Base-by-base conservation (phyloP, 2,797 vertebrate genomes). In the Melanogrammus aeglefinus region DNA sequence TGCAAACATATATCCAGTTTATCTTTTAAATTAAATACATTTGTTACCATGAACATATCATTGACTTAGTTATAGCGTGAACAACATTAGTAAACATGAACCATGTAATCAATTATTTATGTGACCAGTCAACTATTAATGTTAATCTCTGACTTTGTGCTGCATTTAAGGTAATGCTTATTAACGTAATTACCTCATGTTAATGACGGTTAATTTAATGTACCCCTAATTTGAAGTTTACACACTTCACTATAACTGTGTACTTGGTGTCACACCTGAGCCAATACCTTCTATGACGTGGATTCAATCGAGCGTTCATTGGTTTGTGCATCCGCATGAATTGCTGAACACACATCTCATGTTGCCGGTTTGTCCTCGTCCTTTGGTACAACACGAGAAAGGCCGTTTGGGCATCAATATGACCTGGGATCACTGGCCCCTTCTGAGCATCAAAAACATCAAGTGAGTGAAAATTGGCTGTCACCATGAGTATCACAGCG, bases 221-320 rank as follows among this genome's bases (percentile, higher is more conserved):
- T 39, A 39, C 8, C 31, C 31, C n/a, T 39, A 9, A 39, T 39
- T 39, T 39, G 6, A 39, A 39, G 38, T 39, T 39, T 39, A 39
- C 38, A n/a, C 38, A 7, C 57, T 63, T n/a, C n/a, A 63, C 9
- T n/a, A n/a, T 13, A 63, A 63, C 57, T 63, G n/a, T 63, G 47
- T 51, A 24, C 6, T 63, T 2, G 6, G 57, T 63, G 63, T 69
- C 13, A 24, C 24, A 9, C 24, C 2, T 13, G 51, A 57, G 74
- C 85, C 91, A 27, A n/a, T 91, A 94, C 94, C 0, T 0, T 0
- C 0, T 75, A 95, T 94, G 38, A 91, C 9, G 4, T 72, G 35
- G 24, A 94, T 75, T 0, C 0, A 24, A 80, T 0, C 0, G 0
- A 2, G 1, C 0, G 0, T 0, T 77, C 0, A 18, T 0, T 91